Conservation (phyloP, 1,140 invertebrate genomes). For the Macrostomum lignano region DNA sequence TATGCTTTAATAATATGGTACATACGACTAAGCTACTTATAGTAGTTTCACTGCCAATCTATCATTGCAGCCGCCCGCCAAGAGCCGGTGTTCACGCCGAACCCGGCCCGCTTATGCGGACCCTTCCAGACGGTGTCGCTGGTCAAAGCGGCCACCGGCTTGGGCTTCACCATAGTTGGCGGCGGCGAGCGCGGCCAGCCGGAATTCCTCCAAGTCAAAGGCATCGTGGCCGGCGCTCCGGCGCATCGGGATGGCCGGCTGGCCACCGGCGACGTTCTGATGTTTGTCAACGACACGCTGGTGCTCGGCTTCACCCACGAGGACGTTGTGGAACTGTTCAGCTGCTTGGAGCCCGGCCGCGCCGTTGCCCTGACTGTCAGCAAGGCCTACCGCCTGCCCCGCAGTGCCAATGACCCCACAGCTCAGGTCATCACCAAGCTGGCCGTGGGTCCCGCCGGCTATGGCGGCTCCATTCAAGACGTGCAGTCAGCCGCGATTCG, state of each 20-base stretch:
- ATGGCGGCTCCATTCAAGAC: too few species aligned
- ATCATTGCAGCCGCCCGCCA: too few species aligned
- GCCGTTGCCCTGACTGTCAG: slow-evolving; percentile 65
- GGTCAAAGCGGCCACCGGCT: slow-evolving; percentile 56
- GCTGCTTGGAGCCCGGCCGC: slow-evolving; percentile 61
- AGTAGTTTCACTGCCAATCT: too few species aligned
- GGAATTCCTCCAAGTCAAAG: slow-evolving; percentile 47
- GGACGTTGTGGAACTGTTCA: slow-evolving; percentile 72
- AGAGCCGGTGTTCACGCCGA: slow-evolving; percentile 56
- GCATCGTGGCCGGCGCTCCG: slow-evolving; percentile 73
- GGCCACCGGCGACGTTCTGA: slow-evolving; percentile 62
- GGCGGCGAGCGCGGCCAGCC: slow-evolving; percentile 35
- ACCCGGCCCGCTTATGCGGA: slow-evolving; percentile 52
- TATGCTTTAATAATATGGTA: too few species aligned
- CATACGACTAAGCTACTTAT: too few species aligned
- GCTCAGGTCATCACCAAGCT: slow-evolving; percentile 75
- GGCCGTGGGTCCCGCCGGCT: slow-evolving; percentile 62
- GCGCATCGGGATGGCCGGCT: slow-evolving; percentile 69
- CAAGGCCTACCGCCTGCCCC: slow-evolving; percentile 67
- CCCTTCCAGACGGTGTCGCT: slow-evolving; percentile 46
- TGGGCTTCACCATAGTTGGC: slow-evolving; percentile 84
- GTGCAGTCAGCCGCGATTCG: too few species aligned
- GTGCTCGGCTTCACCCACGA: slow-evolving; percentile 81
- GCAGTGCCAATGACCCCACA: slow-evolving; percentile 85
- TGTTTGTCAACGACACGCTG: slow-evolving; percentile 66